These are phyloP conservation scores for Eupithecia subfuscata DNA, from an alignment of 2,888 invertebrate genomes.

Conservation along the genomic window DNA sequence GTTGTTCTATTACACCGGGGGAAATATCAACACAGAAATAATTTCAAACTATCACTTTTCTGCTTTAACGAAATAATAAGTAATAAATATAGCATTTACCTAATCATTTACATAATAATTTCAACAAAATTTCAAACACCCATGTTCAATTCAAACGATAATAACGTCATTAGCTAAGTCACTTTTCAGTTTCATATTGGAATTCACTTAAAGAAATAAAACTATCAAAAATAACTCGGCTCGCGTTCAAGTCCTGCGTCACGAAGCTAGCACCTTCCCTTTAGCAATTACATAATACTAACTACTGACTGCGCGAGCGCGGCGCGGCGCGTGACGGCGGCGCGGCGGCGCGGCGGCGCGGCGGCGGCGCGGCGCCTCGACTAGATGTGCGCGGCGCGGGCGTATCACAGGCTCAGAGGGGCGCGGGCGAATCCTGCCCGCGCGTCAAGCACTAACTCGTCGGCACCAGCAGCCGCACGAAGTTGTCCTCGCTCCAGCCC, in stretches of 20 bases:
- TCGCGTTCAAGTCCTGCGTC: slow-evolving; percentile 81
- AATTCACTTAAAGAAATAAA: slow-evolving; percentile 83
- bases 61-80: slow-evolving; percentile 75
- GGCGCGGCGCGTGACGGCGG: slow-evolving; percentile 57
- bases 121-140: slow-evolving; percentile 83
- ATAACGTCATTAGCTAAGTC: slow-evolving; percentile 80
- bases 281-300: slow-evolving; percentile 82
- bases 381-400: slow-evolving; percentile 61
- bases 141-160: slow-evolving; percentile 74
- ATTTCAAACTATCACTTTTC: slow-evolving; percentile 79
- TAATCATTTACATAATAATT: slow-evolving; percentile 83
- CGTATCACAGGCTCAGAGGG: slow-evolving; percentile 79
- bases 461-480: slow-evolving; percentile 89
- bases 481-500: slow-evolving; percentile 87
- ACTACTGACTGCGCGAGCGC: slow-evolving; percentile 80
- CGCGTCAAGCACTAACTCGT: slow-evolving; percentile 85
- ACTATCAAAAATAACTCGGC: slow-evolving; percentile 84
- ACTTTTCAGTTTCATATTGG: slow-evolving; percentile 76
- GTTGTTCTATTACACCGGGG: slow-evolving; percentile 66
- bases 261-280: slow-evolving; percentile 84
- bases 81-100: slow-evolving; percentile 81
- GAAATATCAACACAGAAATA: slow-evolving; percentile 83
- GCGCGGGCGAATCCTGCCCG: slow-evolving; percentile 80
- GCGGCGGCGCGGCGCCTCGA: slow-evolving; percentile 61
- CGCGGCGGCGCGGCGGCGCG: slow-evolving; percentile 51